These are phyloP conservation scores for Brachionus asplanchnoidis DNA, from an alignment of 1,140 invertebrate species.

Conservation along the genomic window DNA sequence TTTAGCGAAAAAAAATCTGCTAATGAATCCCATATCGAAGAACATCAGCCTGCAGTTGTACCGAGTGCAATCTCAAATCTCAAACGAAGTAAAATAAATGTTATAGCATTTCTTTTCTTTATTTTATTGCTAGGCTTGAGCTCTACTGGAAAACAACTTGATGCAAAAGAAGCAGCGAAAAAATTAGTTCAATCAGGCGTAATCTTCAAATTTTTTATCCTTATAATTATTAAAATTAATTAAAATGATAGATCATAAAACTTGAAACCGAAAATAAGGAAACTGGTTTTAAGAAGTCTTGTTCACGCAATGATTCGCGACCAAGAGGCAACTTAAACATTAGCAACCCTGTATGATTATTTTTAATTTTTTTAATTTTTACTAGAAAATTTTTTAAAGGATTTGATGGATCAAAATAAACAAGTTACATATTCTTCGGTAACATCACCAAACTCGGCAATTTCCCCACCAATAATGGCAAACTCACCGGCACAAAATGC, in stretches of 20 bases:
- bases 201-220: not conserved
- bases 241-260: not conserved
- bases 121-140: not conserved
- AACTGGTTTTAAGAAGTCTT: constrained; percentile 26
- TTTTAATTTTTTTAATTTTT: not conserved
- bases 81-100: not conserved
- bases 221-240: not conserved
- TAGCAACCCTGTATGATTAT: not conserved
- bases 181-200: constrained; percentile 31
- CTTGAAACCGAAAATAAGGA: constrained; percentile 32
- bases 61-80: not conserved
- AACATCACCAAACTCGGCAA: constrained; percentile 4
- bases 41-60: not conserved
- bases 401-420: not conserved
- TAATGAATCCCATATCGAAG: not conserved
- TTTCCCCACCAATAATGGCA: not conserved
- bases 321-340: not conserved
- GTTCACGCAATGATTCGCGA: not conserved
- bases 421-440: constrained; percentile 37
- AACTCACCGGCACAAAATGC: not conserved
- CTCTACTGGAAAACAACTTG: constrained; percentile 6
- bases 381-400: not conserved
- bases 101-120: not conserved
- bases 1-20: constrained; percentile 20
- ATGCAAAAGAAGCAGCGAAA: constrained; percentile 37